phyloP scores from a whole-genome alignment of 2,797 vertebrate species.

The Ptychobarbus kaznakovi region DNA sequence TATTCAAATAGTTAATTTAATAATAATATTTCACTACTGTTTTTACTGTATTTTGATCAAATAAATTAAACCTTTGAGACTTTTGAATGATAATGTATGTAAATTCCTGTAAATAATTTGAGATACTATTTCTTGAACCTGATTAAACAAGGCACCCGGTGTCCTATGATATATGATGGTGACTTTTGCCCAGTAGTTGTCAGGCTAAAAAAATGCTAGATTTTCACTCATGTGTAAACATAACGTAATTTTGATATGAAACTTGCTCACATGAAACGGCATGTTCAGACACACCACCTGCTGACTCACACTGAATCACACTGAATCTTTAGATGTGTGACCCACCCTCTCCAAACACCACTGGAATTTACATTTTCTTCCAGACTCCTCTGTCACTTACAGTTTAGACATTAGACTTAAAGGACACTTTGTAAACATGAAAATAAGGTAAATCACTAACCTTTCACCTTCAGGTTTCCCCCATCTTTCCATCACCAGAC shows the following conservation, averaged over 20 bases:
- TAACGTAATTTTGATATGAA: not conserved
- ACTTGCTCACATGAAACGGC: constrained; percentile 33
- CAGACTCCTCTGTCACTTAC: not conserved
- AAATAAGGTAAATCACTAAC: not conserved
- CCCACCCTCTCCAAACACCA: constrained; percentile 38
- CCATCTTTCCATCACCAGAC: not conserved
- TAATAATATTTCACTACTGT: not conserved
- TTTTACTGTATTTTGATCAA: not conserved
- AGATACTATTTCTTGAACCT: not conserved
- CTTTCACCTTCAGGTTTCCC: not conserved
- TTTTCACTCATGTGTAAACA: not conserved
- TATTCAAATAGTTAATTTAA: not conserved
- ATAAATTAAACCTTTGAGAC: not conserved
- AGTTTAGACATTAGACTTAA: not conserved
- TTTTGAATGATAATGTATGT: no score
- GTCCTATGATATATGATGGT: not conserved
- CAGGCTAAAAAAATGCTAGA: not conserved
- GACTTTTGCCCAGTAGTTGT: not conserved
- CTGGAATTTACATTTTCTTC: constrained; percentile 40
- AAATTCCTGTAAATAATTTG: not conserved
- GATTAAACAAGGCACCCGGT: not conserved
- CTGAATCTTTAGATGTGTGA: constrained; percentile 27
- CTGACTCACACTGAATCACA: constrained; percentile 67
- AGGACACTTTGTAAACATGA: not conserved
- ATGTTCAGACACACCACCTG: constrained; percentile 8